Percentiles rank a stretch among this genome's conserved stretches.
Evolutionary conservation across 1,140 invertebrate genomes (phyloP).

Genomic region (Capitella teleta): DNA sequence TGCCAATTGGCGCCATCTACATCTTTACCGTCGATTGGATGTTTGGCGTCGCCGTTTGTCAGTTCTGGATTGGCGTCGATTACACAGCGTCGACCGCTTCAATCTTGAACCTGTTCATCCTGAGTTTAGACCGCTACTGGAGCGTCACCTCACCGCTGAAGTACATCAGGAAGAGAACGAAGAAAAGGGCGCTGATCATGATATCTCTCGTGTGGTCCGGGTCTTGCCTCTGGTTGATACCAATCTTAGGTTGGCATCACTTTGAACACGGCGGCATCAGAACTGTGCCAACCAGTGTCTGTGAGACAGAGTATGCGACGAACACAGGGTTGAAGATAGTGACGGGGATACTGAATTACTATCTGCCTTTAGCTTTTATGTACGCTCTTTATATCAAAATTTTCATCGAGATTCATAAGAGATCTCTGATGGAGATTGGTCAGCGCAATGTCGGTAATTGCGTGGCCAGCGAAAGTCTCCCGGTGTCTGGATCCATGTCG

Average conservation of each 20-base stretch:
- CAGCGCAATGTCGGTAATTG: constrained; percentile 19
- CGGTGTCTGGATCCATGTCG: neutral
- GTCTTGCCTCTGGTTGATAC: constrained; percentile 46
- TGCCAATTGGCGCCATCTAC: constrained; percentile 54
- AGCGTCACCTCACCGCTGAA: constrained; percentile 52
- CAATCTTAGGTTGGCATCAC: constrained; percentile 47
- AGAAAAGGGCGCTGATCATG: constrained; percentile 44
- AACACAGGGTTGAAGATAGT: constrained; percentile 45
- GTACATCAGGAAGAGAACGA: constrained; percentile 51
- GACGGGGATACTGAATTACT: constrained; percentile 50
- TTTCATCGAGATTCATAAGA: constrained; percentile 45
- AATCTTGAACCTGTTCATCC: constrained; percentile 52
- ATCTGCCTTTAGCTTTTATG: constrained; percentile 48
- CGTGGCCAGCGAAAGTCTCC: neutral
- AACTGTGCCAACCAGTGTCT: constrained; percentile 34
- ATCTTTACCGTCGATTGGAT: constrained; percentile 50
- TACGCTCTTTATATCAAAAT: constrained; percentile 47
- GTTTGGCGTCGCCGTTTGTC: constrained; percentile 47
- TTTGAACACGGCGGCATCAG: constrained; percentile 31
- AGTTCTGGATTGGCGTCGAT: constrained; percentile 45
- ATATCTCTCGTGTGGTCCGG: constrained; percentile 48
- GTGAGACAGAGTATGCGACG: constrained; percentile 49
- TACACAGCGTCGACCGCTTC: constrained; percentile 56
- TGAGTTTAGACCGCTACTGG: constrained; percentile 41
- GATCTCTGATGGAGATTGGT: constrained; percentile 42